phyloP scores from a whole-genome alignment of 2,888 invertebrate genomes.

The Cerastis rubricosa region DNA sequence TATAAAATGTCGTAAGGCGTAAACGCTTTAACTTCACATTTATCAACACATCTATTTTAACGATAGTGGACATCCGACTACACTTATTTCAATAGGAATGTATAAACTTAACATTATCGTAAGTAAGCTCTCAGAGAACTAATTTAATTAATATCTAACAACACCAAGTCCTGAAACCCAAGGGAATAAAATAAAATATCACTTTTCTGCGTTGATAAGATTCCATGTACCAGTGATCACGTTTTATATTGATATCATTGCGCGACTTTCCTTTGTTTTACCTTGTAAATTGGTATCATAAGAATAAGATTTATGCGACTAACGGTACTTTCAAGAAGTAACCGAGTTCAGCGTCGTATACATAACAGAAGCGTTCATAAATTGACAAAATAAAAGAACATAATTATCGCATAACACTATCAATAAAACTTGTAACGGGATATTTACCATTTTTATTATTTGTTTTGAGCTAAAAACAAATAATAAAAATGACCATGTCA shows the following conservation, averaged over 20 bases:
- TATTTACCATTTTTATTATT: no score
- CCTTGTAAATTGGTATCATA: slow-evolving; percentile 46
- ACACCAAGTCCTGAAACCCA: slow-evolving; percentile 58
- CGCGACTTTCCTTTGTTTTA: slow-evolving; percentile 39
- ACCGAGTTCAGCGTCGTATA: slow-evolving; percentile 32
- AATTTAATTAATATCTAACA: slow-evolving; percentile 62
- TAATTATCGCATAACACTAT: not conserved
- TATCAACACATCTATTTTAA: slow-evolving; percentile 53
- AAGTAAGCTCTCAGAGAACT: slow-evolving; percentile 72
- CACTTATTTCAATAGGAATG: slow-evolving; percentile 83
- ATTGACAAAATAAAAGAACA: not conserved
- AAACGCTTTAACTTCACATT: slow-evolving; percentile 34
- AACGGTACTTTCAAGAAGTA: slow-evolving; percentile 27
- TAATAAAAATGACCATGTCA: no score
- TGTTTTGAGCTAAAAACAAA: no score
- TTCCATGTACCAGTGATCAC: slow-evolving; percentile 41
- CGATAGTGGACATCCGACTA: slow-evolving; percentile 53
- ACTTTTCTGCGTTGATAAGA: slow-evolving; percentile 38
- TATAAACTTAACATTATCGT: slow-evolving; percentile 82
- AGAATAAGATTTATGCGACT: slow-evolving; percentile 56
- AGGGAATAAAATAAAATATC: slow-evolving; percentile 56
- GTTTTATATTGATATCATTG: slow-evolving; percentile 49
- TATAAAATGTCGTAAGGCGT: no score
- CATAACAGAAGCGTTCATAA: slow-evolving; percentile 16
- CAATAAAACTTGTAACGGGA: no score